Evolutionary conservation across 2,113 vertebrate species (phyloP).

Genomic region (Rhynchopsitta pachyrhyncha): DNA sequence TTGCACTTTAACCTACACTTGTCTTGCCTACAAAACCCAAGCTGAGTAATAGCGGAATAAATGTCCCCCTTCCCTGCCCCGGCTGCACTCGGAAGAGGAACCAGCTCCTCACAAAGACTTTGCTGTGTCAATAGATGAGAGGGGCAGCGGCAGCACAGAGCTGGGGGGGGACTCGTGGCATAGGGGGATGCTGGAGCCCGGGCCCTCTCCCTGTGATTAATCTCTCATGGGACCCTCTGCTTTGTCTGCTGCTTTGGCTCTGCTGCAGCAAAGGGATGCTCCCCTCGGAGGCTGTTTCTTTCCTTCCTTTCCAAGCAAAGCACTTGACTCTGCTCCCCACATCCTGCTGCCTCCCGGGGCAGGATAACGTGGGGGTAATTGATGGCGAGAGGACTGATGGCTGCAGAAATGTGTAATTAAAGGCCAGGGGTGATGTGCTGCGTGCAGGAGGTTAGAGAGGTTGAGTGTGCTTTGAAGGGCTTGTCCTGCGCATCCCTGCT

Average conservation of each 20-base stretch:
- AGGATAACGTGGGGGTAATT: background rate
- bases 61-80: background rate
- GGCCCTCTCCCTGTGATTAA: background rate
- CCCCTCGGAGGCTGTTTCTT: accelerated
- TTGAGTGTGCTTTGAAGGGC: constrained; percentile 27
- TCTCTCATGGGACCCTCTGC: background rate
- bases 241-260: background rate
- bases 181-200: background rate
- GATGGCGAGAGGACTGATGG: constrained; percentile 20
- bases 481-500: background rate
- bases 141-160: background rate
- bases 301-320: background rate
- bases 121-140: background rate
- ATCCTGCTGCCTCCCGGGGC: background rate
- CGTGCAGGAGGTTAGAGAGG: background rate
- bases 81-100: background rate
- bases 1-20: constrained; percentile 1
- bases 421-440: constrained; percentile 17
- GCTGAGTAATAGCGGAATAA: background rate
- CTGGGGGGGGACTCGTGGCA: background rate
- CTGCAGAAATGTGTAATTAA: constrained; percentile 29
- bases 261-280: accelerated
- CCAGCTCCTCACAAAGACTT: background rate
- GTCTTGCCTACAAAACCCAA: background rate
- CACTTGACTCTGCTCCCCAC: background rate